These are phyloP conservation scores for Oriolus oriolus DNA, from an alignment of 2,113 vertebrate genomes.

Conservation along the genomic window DNA sequence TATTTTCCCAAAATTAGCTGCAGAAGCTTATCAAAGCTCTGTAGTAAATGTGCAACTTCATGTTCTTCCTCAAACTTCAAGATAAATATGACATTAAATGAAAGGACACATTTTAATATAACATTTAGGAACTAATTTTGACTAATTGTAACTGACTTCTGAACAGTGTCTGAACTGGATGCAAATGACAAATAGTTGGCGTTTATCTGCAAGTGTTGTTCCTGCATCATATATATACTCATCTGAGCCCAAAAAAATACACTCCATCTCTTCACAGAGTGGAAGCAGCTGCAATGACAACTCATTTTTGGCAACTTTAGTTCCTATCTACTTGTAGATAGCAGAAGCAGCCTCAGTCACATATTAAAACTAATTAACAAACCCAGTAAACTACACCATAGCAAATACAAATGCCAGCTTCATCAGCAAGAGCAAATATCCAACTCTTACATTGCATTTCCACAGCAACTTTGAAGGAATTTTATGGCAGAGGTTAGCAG, in stretches of 20 bases:
- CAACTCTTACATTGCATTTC: background rate
- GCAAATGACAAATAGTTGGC: slow-evolving; percentile 48
- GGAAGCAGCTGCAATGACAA: slow-evolving; percentile 49
- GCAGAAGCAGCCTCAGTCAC: background rate
- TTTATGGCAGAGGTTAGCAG: background rate
- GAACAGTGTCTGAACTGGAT: slow-evolving; percentile 49
- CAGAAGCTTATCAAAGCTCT: background rate
- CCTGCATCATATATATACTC: background rate
- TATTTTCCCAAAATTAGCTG: background rate
- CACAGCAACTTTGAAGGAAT: background rate
- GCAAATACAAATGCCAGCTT: slow-evolving; percentile 7
- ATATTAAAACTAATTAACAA: slow-evolving; percentile 43
- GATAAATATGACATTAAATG: slow-evolving; percentile 49
- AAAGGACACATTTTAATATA: slow-evolving; percentile 61
- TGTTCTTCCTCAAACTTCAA: background rate
- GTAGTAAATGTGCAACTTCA: background rate
- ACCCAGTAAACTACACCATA: background rate
- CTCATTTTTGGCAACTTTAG: slow-evolving; percentile 35
- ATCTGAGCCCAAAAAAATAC: background rate
- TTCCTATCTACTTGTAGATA: background rate
- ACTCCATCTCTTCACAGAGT: slow-evolving; percentile 28
- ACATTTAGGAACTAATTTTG: slow-evolving; percentile 47
- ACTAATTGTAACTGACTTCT: slow-evolving; percentile 40
- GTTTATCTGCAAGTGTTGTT: slow-evolving; percentile 22
- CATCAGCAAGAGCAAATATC: background rate